Conservation (phyloP, 2,113 vertebrate species). For the Aythya baeri region DNA sequence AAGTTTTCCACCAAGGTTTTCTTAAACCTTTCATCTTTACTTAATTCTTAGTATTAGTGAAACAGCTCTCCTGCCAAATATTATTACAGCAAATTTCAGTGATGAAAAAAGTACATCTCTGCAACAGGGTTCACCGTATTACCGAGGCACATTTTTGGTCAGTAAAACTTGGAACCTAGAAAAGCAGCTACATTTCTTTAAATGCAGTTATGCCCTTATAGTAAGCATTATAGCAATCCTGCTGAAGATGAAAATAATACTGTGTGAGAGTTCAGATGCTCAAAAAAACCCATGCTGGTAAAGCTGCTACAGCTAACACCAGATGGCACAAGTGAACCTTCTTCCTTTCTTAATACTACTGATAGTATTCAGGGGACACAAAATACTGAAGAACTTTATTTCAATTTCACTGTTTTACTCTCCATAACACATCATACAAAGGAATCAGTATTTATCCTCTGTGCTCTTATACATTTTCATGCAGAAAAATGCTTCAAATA, state of each 20-base stretch:
- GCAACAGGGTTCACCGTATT: neutral
- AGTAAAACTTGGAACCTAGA: neutral
- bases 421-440: neutral
- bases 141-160: neutral
- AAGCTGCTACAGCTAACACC: neutral
- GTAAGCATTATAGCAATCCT: neutral
- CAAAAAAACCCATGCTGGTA: neutral
- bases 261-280: neutral
- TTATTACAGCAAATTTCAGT: neutral
- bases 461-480: neutral
- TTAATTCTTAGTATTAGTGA: neutral
- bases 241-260: neutral
- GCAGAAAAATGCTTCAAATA: neutral
- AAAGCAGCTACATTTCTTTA: neutral
- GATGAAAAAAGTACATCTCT: neutral
- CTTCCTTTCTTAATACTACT: neutral
- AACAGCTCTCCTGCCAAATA: slow-evolving; percentile 26
- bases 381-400: neutral
- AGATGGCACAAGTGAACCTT: slow-evolving; percentile 37
- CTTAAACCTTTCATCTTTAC: slow-evolving; percentile 14
- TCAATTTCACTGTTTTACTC: neutral
- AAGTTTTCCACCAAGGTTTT: neutral
- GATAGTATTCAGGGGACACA: neutral
- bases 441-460: neutral
- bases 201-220: neutral